Conservation (phyloP, 2,797 vertebrate species). For the Calcarius lapponicus region DNA sequence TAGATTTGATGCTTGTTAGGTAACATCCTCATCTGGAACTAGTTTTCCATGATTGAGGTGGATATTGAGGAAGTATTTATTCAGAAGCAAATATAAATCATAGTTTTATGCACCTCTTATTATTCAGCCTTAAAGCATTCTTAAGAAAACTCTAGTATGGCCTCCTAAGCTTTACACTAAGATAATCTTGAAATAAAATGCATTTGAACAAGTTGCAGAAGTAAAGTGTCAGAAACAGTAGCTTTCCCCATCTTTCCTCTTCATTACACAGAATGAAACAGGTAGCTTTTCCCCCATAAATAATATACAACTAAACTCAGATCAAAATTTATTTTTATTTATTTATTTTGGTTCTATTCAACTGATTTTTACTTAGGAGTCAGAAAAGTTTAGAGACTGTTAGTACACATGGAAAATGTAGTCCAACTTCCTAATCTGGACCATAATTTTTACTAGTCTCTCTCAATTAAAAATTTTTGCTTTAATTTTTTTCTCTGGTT, state of each 20-base stretch:
- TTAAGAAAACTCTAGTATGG: neutral
- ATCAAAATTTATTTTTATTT: neutral
- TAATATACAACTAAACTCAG: neutral
- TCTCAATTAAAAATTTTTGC: neutral
- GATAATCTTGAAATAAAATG: neutral
- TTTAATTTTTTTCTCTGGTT: neutral
- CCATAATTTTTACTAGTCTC: neutral
- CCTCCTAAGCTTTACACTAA: neutral
- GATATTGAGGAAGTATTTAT: neutral
- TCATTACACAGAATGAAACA: neutral
- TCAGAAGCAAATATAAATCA: neutral
- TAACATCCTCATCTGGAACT: neutral
- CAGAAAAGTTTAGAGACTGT: neutral
- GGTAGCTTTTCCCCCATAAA: neutral
- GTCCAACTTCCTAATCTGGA: neutral
- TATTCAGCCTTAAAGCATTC: neutral
- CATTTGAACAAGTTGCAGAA: neutral
- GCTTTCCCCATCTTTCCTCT: neutral
- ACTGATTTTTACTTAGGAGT: neutral
- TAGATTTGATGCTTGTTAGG: neutral
- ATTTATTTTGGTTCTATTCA: neutral
- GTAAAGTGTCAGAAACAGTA: neutral
- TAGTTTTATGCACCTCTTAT: neutral
- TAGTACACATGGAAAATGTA: neutral
- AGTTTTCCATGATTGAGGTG: neutral